phyloP scores from a whole-genome alignment of 2,888 invertebrate genomes.

The Calephelis perditalis region DNA sequence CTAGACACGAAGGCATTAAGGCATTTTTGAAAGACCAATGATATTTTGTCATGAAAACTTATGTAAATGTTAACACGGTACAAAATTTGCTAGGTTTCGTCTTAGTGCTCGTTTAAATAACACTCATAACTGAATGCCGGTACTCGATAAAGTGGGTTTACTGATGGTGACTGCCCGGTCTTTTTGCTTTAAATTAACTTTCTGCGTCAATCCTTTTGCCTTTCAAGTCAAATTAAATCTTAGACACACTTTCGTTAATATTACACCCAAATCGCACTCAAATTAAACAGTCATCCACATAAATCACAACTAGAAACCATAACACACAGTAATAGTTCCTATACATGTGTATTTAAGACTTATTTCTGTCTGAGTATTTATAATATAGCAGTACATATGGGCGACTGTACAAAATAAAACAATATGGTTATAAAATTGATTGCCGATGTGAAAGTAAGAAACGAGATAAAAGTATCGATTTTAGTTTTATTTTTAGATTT shows the following conservation, averaged over 20 bases:
- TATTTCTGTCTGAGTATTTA: neutral
- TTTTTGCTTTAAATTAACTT: constrained; percentile 4
- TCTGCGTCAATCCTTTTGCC: constrained; percentile 1
- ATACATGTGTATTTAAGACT: neutral
- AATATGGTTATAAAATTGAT: constrained; percentile 17
- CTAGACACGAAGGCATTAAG: no score
- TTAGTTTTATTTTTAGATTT: constrained; percentile 13
- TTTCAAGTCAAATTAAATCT: constrained; percentile 9
- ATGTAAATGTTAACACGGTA: no score
- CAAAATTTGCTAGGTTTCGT: no score
- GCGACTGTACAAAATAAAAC: constrained; percentile 10
- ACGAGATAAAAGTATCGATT: constrained; percentile 15
- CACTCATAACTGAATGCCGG: no score
- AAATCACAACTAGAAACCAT: neutral
- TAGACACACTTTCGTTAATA: constrained; percentile 13
- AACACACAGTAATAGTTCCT: neutral
- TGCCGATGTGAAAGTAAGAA: constrained; percentile 18
- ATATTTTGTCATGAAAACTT: no score
- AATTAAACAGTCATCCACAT: constrained; percentile 3
- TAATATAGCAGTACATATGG: neutral
- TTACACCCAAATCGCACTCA: constrained; percentile 5
- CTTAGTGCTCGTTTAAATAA: no score
- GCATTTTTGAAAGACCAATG: no score
- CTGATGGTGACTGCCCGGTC: no score
- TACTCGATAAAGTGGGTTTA: no score